Base-by-base conservation (phyloP, 2,797 vertebrate genomes). In the Aldrovandia affinis region DNA sequence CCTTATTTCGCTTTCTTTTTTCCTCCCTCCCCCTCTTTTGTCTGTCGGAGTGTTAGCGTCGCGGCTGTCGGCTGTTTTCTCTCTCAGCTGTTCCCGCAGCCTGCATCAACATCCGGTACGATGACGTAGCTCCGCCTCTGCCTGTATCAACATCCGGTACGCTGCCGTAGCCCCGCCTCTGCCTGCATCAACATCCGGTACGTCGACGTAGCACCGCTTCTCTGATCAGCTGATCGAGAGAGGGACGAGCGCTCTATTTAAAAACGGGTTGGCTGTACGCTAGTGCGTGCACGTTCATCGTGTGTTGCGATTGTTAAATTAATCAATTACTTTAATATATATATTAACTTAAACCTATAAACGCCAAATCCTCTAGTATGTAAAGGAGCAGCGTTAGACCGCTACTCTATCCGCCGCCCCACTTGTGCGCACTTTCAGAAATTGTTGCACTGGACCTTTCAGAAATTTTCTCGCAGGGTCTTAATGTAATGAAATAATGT, bases 51-150 rank as follows among this genome's bases (percentile, higher is more conserved):
- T 30, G 22, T 22, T 44, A 79, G 30, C 18, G 33, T 57, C 63
- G 83, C 50, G 52, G 78, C 33, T 73, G 61, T 84, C 33, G 50
- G 65, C 39, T 70, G 36, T 84, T 63, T 81, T 77, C 73, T 22
- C 30, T 22, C 63, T 73, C 83, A 84, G 78, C 83, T 84, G 83
- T 84, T 61, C 78, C 83, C 47, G 83, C 83, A 39, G 81, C 28
- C 30, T 83, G 63, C 55, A 54, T 75, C 81, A 83, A 73, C 65
- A 83, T 83, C 81, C 81, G 81, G 63, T 73, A 73, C 70, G 81
- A n/a, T 39, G 22, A n/a, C n/a, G n/a, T 3, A 8, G 70, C 22
- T 18, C n/a, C n/a, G 42, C 81, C 81, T 44, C 68, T 59, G 81
- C 28, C 30, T 83, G 63, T 75, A 54, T 75, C 81, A 83, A 73